Evolutionary conservation across 2,113 vertebrate genomes (phyloP), one percentile per base, ranked within the genome.

Genomic region (Tachysurus fulvidraco): DNA sequence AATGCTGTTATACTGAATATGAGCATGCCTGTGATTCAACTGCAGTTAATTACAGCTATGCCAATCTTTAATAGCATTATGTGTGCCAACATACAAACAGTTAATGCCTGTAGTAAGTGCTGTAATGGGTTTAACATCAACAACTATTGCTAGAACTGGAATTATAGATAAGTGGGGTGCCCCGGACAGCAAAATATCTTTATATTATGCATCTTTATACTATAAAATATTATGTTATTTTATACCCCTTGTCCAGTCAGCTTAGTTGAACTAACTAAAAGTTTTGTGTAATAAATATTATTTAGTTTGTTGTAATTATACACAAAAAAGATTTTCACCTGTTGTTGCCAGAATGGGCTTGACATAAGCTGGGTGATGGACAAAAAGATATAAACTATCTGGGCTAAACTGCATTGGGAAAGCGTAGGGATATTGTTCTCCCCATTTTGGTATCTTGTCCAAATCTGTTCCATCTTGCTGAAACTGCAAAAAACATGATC

Each of bases 331-430:
- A 64, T 1, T 88, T 91, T 91, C 71, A 97, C 96, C 96, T 95
- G 94, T 93, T 91, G 96, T 92, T 67, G 92, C 41, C 86, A 97
- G 83, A 13, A 98, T 2, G 50, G 86, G 88, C 88, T 95, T 97
- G 36, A 92, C 94, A 87, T 96, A 98, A 55, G 96, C 94, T 0
- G 97, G 96, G 88, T 96, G 90, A 0, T 92, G 93, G 89, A 97
- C 1, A 84, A 74, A 41, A 21, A 98, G 50, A 86, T 1, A 1
- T 88, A 74, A 91, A 0, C 81, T n/a, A 85, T 93, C 94, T 1
- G 95, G 96, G 17, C 95, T 96, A 2, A 97, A 91, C 96, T 95
- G 96, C 0, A 94, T 0, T 1, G 95, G 94, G 19, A 91, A 94
- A 21, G 93, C 95, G 0, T 81, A n/a, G 0, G 81, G 94, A 78